Evolutionary conservation across 2,113 vertebrate genomes (phyloP), one percentile per base, ranked within the genome.

Genomic region (Gnathonemus echidnorhynchus): DNA sequence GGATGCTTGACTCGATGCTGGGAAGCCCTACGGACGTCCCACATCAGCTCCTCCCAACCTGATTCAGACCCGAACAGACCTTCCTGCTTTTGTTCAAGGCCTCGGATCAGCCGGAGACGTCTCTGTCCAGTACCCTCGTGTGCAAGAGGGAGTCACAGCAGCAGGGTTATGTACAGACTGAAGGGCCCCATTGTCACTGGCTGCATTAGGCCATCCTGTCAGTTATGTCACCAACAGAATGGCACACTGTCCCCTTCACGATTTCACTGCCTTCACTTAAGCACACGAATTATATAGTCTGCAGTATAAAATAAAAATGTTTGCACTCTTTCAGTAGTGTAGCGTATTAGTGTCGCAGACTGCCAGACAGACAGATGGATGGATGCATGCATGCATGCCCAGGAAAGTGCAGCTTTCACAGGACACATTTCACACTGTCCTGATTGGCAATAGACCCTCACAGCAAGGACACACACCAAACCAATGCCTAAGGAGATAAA

Each of bases 1-100:
- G 74, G 31, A 77, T 77, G 70, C 31, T 74, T 39, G 31, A 74
- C 70, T 17, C 10, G 10, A 35, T 74, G 70, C 31, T 39, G 31
- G 80, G 21, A 46, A 85, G 46, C 42, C n/a, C 11, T 15, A 15
- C 3, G 15, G 49, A 27, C 49, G 8, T 27, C 85, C 45, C 46
- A 49, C n/a, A 48, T 90, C 90, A 91, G 31, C 93, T 84, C 91
- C 90, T 45, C 45, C 92, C 91, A 92, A 89, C 94, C 92, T 94
- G 95, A 93, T 90, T 80, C 91, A 92, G 94, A 94, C 93, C 93
- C 92, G 90, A 92, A 92, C 92, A 90, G 91, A 92, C 93, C 94
- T 96, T 96, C 96, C 96, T 96, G 95, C 94, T 83, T 96, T 96
- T 96, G 95, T 96, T 96, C 94, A 89, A 91, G 88, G 92, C 95